phyloP scores from a whole-genome alignment of 2,888 invertebrate species.

The Acleris literana region DNA sequence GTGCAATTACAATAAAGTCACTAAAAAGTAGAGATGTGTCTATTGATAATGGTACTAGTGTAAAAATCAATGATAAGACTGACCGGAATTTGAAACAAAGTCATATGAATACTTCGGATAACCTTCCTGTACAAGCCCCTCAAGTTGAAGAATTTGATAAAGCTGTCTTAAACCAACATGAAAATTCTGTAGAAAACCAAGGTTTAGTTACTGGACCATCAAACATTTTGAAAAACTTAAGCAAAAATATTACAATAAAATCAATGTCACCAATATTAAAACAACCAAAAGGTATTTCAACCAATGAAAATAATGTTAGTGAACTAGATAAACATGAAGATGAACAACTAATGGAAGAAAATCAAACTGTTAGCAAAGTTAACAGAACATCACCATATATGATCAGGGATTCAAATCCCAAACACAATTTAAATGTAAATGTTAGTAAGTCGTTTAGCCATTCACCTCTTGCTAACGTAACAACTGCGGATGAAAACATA shows the following conservation, averaged over 20 bases:
- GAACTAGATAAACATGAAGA: constrained; percentile 40
- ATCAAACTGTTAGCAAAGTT: constrained; percentile 13
- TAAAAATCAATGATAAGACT: constrained; percentile 15
- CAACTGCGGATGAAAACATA: not conserved
- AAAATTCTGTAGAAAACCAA: not conserved
- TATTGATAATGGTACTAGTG: constrained; percentile 6
- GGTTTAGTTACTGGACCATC: constrained; percentile 26
- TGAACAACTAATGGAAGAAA: constrained; percentile 34
- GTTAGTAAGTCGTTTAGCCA: constrained; percentile 18
- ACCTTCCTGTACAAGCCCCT: not conserved
- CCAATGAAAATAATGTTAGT: constrained; percentile 41
- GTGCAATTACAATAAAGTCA: constrained; percentile 35
- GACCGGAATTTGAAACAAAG: constrained; percentile 9
- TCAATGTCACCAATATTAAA: constrained; percentile 44
- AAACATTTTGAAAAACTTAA: constrained; percentile 52
- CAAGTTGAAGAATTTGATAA: constrained; percentile 10
- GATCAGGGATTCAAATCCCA: constrained; percentile 10
- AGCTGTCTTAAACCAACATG: constrained; percentile 1
- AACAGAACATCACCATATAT: not conserved
- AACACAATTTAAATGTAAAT: constrained; percentile 20
- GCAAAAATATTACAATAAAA: constrained; percentile 58
- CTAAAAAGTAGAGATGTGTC: constrained; percentile 23
- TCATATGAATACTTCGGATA: not conserved
- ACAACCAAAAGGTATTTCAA: constrained; percentile 24
- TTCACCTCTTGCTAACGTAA: not conserved